These are phyloP conservation scores for Patella vulgata DNA, from an alignment of 1,140 invertebrate genomes.

Conservation along the genomic window DNA sequence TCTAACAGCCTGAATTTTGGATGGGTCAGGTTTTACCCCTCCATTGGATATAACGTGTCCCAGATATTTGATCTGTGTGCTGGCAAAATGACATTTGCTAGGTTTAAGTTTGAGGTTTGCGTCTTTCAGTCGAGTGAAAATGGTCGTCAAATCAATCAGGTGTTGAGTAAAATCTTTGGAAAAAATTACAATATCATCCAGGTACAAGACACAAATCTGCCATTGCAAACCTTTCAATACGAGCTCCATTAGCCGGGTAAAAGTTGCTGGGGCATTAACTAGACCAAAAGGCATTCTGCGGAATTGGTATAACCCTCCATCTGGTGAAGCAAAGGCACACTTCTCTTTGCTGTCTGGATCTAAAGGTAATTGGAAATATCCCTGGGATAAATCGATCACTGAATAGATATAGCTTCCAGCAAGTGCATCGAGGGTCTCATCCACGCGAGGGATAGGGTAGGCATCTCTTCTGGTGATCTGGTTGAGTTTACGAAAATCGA, in stretches of 20 bases:
- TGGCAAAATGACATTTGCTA: constrained; percentile 64
- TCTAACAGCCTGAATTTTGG: constrained; percentile 42
- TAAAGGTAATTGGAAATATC: constrained; percentile 67
- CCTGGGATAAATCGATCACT: constrained; percentile 66
- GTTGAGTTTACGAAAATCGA: constrained; percentile 69
- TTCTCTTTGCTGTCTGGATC: constrained; percentile 32
- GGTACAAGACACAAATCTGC: background rate
- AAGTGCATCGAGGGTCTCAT: constrained; percentile 63
- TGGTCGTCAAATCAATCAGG: background rate
- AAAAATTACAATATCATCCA: constrained; percentile 3
- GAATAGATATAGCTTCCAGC: constrained; percentile 59
- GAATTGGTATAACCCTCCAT: constrained; percentile 36
- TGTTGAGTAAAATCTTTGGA: background rate
- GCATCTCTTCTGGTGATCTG: constrained; percentile 40
- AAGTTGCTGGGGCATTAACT: constrained; percentile 3
- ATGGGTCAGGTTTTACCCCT: constrained; percentile 27
- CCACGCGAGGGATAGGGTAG: constrained; percentile 63
- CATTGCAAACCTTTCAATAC: background rate
- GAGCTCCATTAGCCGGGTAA: background rate
- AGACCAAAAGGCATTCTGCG: constrained; percentile 32
- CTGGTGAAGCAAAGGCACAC: constrained; percentile 35
- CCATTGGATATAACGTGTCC: constrained; percentile 30
- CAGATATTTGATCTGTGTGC: constrained; percentile 28
- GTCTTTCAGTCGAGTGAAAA: constrained; percentile 9
- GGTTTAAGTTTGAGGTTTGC: constrained; percentile 63